These are phyloP conservation scores for Norana najaformis DNA, from an alignment of 2,888 invertebrate genomes.

Conservation along the genomic window DNA sequence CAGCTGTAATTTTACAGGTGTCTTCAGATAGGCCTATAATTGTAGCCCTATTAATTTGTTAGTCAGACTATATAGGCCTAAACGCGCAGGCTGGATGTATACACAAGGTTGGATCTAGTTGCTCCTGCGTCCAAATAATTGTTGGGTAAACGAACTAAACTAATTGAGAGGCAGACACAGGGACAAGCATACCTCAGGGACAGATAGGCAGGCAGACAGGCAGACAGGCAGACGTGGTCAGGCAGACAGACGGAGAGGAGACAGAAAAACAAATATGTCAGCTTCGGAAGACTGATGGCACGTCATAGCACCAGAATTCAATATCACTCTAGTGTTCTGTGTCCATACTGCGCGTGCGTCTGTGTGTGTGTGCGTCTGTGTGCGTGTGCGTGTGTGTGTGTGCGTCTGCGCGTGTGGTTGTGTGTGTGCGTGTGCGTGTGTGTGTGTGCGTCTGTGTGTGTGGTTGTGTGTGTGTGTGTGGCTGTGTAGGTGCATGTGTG, in stretches of 20 bases:
- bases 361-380: background rate
- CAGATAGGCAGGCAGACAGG: background rate
- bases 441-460: too few species aligned
- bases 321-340: background rate
- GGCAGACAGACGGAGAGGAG: background rate
- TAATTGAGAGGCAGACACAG: background rate
- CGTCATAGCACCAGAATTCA: background rate
- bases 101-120: background rate
- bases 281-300: conserved; percentile 4
- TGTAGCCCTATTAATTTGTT: background rate
- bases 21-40: too few species aligned
- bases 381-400: background rate
- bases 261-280: conserved; percentile 1
- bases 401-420: too few species aligned
- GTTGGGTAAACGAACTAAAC: conserved; percentile 6
- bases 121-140: background rate
- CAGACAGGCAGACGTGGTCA: background rate
- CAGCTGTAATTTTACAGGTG: too few species aligned
- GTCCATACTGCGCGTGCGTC: background rate
- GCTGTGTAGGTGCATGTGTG: background rate
- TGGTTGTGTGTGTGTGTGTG: too few species aligned
- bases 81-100: background rate
- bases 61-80: background rate
- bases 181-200: too few species aligned
- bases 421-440: background rate